phyloP scores from a whole-genome alignment of 2,888 invertebrate species.

The Apodemia zela region DNA sequence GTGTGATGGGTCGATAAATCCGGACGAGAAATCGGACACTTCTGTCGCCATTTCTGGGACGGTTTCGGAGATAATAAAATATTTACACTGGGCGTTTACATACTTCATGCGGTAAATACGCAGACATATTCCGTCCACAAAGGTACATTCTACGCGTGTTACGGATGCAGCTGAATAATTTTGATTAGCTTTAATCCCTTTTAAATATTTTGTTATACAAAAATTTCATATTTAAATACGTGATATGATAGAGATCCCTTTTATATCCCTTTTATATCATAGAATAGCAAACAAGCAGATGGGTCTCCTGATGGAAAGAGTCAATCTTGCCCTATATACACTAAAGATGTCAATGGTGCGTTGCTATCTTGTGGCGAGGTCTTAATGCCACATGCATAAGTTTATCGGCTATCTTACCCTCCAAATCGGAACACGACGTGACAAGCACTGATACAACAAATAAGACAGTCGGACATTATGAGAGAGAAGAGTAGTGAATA shows the following conservation, averaged over 20 bases:
- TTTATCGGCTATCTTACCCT: too few species aligned
- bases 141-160: constrained; percentile 26
- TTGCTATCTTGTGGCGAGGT: too few species aligned
- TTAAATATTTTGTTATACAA: constrained; percentile 33
- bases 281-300: too few species aligned
- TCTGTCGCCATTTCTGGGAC: constrained; percentile 35
- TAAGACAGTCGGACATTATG: too few species aligned
- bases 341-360: too few species aligned
- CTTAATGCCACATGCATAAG: too few species aligned
- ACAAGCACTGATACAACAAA: too few species aligned
- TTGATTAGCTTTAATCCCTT: constrained; percentile 6
- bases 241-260: not conserved
- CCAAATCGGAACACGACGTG: too few species aligned
- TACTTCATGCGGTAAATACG: constrained; percentile 25
- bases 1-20: constrained; percentile 8
- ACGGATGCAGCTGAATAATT: constrained; percentile 26
- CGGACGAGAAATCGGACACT: constrained; percentile 34
- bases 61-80: constrained; percentile 42
- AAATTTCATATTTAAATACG: constrained; percentile 25
- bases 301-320: too few species aligned
- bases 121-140: constrained; percentile 23
- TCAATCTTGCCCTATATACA: too few species aligned
- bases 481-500: too few species aligned
- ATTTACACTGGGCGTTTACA: constrained; percentile 42
- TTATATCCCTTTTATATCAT: too few species aligned